Evolutionary conservation across 1,140 invertebrate species (phyloP).

Genomic region (Drosophila cardini): DNA sequence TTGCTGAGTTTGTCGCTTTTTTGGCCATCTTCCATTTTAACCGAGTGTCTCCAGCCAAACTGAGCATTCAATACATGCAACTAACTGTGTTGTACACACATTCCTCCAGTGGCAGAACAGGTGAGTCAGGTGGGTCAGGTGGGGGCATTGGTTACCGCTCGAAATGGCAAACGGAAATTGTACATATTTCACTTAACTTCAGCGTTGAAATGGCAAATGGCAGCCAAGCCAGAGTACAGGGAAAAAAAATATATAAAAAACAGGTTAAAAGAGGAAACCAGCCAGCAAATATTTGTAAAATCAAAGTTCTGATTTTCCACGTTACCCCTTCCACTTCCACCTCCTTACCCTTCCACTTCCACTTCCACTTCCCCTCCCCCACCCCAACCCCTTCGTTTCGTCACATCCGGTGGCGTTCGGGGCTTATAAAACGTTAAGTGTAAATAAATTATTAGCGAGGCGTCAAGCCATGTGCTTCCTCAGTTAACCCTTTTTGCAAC

Average conservation of each 20-base stretch:
- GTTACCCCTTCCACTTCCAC: background rate
- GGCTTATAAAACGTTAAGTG: conserved; percentile 76
- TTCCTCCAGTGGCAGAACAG: conserved; percentile 2
- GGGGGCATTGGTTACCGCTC: background rate
- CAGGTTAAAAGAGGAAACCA: conserved; percentile 30
- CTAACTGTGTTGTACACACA: conserved; percentile 65
- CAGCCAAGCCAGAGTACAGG: conserved; percentile 12
- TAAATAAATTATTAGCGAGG: conserved; percentile 79
- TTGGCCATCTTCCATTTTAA: conserved; percentile 57
- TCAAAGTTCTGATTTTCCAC: conserved; percentile 56
- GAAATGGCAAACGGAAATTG: conserved; percentile 62
- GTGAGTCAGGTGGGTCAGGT: background rate
- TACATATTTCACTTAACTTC: conserved; percentile 79
- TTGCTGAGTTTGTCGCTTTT: conserved; percentile 34
- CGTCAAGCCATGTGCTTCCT: conserved; percentile 50
- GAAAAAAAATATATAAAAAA: background rate
- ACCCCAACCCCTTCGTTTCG: background rate
- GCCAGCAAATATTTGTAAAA: conserved; percentile 74
- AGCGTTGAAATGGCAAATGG: conserved; percentile 68
- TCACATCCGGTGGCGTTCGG: conserved; percentile 16
- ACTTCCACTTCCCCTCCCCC: background rate
- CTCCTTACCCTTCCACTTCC: background rate
- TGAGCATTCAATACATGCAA: conserved; percentile 52
- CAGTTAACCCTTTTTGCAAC: conserved; percentile 41
- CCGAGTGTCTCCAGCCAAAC: conserved; percentile 44